phyloP scores from a whole-genome alignment of 2,888 invertebrate genomes.

The Acanthosepion pharaonis region DNA sequence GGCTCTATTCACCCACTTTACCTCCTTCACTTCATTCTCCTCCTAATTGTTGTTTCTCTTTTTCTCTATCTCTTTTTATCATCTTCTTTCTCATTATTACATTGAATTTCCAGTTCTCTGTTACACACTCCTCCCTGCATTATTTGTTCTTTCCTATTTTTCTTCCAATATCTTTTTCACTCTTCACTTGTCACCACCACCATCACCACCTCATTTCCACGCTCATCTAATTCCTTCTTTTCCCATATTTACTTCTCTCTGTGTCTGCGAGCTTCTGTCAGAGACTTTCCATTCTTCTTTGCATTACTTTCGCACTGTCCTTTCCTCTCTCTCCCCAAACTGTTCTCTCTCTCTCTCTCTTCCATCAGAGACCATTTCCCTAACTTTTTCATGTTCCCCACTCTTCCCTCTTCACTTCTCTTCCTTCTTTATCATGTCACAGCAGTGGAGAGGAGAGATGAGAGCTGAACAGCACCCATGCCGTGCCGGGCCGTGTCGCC shows the following conservation, averaged over 20 bases:
- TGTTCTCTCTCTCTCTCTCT: background rate
- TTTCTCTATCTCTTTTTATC: background rate
- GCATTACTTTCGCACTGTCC: background rate
- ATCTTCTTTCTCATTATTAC: background rate
- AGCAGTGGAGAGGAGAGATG: background rate
- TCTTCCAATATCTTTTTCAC: constrained; percentile 23
- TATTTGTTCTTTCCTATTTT: constrained; percentile 40
- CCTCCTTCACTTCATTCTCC: background rate
- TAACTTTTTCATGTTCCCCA: background rate
- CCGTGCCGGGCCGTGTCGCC: constrained; percentile 46
- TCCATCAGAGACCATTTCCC: background rate
- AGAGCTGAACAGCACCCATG: constrained; percentile 45
- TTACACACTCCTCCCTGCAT: background rate
- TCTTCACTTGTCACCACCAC: constrained; percentile 34
- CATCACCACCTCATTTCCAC: background rate
- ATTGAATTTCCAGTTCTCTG: constrained; percentile 36
- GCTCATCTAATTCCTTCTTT: constrained; percentile 14
- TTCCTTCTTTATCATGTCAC: constrained; percentile 37
- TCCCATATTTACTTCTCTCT: background rate
- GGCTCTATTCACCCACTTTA: constrained; percentile 1
- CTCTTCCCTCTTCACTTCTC: background rate
- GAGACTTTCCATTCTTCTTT: background rate
- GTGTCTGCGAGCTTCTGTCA: background rate
- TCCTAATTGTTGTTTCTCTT: constrained; percentile 25
- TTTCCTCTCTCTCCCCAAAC: constrained; percentile 38